Percentiles rank a stretch among this genome's conserved stretches.
phyloP scores from a whole-genome alignment of 1,140 invertebrate genomes.

The Lamellibrachia luymesi region DNA sequence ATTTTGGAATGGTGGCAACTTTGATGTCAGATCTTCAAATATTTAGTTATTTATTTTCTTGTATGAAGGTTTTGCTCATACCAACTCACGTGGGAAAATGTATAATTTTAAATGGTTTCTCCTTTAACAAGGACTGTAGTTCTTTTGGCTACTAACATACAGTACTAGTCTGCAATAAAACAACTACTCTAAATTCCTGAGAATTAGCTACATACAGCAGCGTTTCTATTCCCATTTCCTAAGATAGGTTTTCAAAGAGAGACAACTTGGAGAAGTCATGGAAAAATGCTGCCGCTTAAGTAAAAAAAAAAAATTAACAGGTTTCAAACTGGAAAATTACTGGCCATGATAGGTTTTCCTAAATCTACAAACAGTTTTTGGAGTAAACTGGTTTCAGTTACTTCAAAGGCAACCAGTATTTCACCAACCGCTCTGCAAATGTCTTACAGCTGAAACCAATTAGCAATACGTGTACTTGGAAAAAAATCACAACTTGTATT shows the following conservation, averaged over 20 bases:
- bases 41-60: too few species aligned
- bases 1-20: too few species aligned
- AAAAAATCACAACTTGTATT: neutral
- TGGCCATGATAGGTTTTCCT: neutral
- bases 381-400: neutral
- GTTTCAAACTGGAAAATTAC: neutral
- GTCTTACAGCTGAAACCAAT: neutral
- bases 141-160: neutral
- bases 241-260: neutral
- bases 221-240: neutral
- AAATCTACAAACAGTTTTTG: neutral
- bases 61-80: too few species aligned
- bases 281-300: neutral
- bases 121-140: neutral
- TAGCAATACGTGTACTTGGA: neutral
- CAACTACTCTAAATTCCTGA: neutral
- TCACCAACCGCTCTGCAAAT: neutral
- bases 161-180: neutral
- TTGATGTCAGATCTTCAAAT: too few species aligned
- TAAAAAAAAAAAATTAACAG: neutral
- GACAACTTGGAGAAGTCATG: neutral
- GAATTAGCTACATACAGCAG: neutral
- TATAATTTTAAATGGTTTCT: too few species aligned
- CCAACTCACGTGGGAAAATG: neutral
- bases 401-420: neutral